Evolutionary conservation across 2,113 vertebrate genomes (phyloP).

Genomic region (Budorcas taxicolor): DNA sequence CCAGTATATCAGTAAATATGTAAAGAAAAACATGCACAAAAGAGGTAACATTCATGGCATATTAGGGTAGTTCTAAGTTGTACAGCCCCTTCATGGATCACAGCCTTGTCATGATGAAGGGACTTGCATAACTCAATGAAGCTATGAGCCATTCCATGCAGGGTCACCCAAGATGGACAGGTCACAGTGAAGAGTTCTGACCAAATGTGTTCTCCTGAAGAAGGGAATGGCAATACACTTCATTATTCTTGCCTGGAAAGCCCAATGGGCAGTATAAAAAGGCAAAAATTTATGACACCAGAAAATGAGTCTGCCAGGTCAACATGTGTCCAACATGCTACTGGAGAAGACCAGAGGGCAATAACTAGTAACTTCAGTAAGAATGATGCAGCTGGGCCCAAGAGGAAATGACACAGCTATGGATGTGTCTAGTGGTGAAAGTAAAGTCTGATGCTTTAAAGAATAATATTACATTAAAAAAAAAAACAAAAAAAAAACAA

Average conservation of each 20-base stretch:
- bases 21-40: not conserved
- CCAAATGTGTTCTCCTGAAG: not conserved
- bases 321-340: not conserved
- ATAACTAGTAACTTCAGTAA: not conserved
- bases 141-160: not conserved
- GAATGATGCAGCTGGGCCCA: not conserved
- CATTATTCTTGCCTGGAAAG: not conserved
- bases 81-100: not conserved
- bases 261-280: not conserved
- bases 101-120: not conserved
- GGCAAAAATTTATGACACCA: not conserved
- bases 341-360: not conserved
- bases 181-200: not conserved
- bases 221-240: not conserved
- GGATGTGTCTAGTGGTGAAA: not conserved
- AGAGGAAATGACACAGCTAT: not conserved
- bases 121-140: not conserved
- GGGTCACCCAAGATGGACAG: accelerated
- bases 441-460: not conserved
- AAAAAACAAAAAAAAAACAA: not conserved
- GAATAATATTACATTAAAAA: not conserved
- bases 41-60: not conserved
- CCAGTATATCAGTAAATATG: not conserved
- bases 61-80: not conserved
- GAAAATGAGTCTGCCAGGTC: not conserved